Evolutionary conservation across 2,113 vertebrate genomes (phyloP), one percentile per base, ranked within the genome.

Genomic region (Sylvia atricapilla): DNA sequence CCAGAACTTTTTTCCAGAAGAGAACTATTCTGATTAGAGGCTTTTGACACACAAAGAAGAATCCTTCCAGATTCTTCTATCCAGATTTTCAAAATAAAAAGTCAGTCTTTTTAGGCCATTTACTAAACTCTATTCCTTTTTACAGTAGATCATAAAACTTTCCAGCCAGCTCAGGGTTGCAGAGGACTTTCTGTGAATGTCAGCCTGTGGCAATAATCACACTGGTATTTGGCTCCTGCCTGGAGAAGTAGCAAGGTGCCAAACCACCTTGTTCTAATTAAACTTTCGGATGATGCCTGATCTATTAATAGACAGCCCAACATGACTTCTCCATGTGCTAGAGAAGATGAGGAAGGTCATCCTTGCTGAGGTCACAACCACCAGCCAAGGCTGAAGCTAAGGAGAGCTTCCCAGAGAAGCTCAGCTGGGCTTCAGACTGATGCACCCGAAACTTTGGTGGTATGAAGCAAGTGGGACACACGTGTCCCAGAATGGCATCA

Each of bases 261-360:
- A 96, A 95, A 75, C 64, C 90, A 95, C 83, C 90, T 84, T 55
- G 83, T 62, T 89, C 88, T 84, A 86, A 92, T 96, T 90, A 94
- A 96, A 81, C 80, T 78, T 95, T 35, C 79, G 88, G 94, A 93
- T 87, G 81, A 91, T 80, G 94, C 85, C 43, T 86, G 56, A 70
- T 87, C 88, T 95, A 96, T 95, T 77, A 93, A 95, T 92, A 96
- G 90, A 22, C 43, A 94, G 47, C 79, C 89, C 64, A 63, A 76
- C 75, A 55, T 37, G 88, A 90, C 84, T 90, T 70, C 88, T 84
- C 52, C 68, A 44, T 50, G 74, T 83, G 63, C 74, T 69, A 83
- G 78, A 66, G 89, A 1, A 59, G 76, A 88, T 24, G 35, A 91
- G 62, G 78, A 95, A 95, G 82, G 88, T 94, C 92, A 91, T 70